Evolutionary conservation across 2,888 invertebrate species (phyloP).

Genomic region (Monopis laevigella): DNA sequence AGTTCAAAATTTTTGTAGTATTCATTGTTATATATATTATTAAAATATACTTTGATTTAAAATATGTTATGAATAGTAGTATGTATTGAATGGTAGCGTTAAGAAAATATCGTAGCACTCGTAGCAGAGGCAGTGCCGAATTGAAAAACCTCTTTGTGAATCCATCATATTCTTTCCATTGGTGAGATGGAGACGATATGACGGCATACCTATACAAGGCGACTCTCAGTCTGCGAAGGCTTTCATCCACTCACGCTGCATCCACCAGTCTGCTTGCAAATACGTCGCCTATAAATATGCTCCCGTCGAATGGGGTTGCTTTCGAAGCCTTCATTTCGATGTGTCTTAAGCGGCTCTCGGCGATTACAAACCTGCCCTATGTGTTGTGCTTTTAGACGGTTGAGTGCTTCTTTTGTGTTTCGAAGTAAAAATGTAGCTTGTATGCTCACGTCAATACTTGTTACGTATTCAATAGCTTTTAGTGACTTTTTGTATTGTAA

Average conservation of each 20-base stretch:
- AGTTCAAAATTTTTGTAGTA: conserved; percentile 46
- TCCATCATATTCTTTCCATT: conserved; percentile 7
- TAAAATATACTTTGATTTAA: neutral
- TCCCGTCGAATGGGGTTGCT: conserved; percentile 34
- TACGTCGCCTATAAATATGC: conserved; percentile 29
- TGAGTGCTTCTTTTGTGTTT: conserved; percentile 59
- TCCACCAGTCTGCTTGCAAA: conserved; percentile 41
- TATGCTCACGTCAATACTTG: neutral
- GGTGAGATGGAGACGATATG: neutral
- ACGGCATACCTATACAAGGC: conserved; percentile 5
- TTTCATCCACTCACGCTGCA: conserved; percentile 53
- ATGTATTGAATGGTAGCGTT: neutral
- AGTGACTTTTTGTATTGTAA: neutral
- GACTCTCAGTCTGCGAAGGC: conserved; percentile 22
- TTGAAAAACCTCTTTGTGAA: too few species aligned
- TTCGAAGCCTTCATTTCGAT: conserved; percentile 32
- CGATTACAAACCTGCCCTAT: conserved; percentile 48
- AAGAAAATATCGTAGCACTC: too few species aligned
- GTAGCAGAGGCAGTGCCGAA: too few species aligned
- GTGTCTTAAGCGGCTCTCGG: conserved; percentile 55
- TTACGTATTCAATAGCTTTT: conserved; percentile 5
- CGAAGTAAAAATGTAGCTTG: conserved; percentile 18
- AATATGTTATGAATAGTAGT: neutral
- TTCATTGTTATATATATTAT: conserved; percentile 26
- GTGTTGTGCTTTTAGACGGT: conserved; percentile 53